phyloP scores from a whole-genome alignment of 2,113 vertebrate species.

The Pangasianodon gigas region DNA sequence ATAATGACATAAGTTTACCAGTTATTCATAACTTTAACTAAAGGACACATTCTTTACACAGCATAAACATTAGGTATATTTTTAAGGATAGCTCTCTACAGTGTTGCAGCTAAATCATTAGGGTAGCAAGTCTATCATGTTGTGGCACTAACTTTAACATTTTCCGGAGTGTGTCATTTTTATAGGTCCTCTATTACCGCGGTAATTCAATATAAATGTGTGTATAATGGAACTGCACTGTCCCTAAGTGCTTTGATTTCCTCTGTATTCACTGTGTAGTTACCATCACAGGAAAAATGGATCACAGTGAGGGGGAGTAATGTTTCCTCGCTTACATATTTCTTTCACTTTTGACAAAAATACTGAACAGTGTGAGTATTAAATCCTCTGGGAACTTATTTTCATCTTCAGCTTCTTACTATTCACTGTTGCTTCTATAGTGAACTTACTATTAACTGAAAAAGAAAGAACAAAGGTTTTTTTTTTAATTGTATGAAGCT shows the following conservation, averaged over 20 bases:
- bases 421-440: neutral
- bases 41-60: conserved; percentile 6
- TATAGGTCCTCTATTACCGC: neutral
- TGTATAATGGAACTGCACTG: neutral
- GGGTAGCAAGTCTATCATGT: neutral
- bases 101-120: neutral
- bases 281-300: neutral
- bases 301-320: neutral
- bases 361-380: neutral
- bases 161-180: neutral
- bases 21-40: conserved; percentile 16
- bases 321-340: neutral
- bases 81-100: neutral
- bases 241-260: neutral
- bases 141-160: neutral
- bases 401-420: neutral
- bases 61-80: neutral
- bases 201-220: neutral
- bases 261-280: neutral
- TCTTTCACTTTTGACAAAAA: neutral
- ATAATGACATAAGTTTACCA: conserved; percentile 24
- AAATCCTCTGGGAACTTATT: neutral
- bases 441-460: neutral
- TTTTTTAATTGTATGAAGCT: neutral
- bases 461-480: neutral